Base-by-base conservation (phyloP, 2,797 vertebrate genomes). In the Esox lucius region DNA sequence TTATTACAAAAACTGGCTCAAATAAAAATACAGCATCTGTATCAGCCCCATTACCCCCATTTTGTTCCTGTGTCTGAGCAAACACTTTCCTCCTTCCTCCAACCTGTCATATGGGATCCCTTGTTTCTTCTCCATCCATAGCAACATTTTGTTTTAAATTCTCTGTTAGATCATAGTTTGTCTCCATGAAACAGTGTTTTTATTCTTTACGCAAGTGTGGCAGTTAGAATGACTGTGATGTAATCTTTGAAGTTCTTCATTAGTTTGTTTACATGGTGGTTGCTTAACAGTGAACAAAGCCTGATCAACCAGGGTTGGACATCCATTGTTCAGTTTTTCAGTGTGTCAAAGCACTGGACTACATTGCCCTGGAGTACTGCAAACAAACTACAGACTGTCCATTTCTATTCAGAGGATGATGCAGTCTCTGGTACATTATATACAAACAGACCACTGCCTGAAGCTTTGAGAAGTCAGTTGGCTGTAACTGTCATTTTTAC, bases 31-130 rank as follows among this genome's bases (percentile, higher is more conserved):
- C 42, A 2, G 9, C 12, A 13, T 46, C 42, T 46, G 42, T 46
- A 61, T 61, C 56, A 24, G 56, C 22, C 56, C 56, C 22, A 59
- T 22, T 59, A 11, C 17, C 56, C 56, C n/a, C n/a, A 24, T 61
- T 13, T 24, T 24, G 67, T 22, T 42, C 46, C 39, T 26, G 19
- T 22, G 33, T 65, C 62, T 33, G 16, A 67, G 48, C 62, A 26
- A 35, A 42, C 24, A 42, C 28, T 68, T 24, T 31, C 59, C 73
- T 82, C 80, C 70, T 78, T 83, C 78, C 77, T 86, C 74, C 31
- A 76, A 81, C 81, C 31, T 85, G 81, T 77, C 33, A 31, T 78
- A 74, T 71, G 59, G 49, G 39, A 56, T 22, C 13, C 28, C 35
- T 19, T 26, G 22, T 64, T 28, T 13, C 39, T 17, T 33, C 51